Evolutionary conservation across 2,797 vertebrate species (phyloP), one percentile per base, ranked within the genome.

Genomic region (Ctenosaura bakeri): DNA sequence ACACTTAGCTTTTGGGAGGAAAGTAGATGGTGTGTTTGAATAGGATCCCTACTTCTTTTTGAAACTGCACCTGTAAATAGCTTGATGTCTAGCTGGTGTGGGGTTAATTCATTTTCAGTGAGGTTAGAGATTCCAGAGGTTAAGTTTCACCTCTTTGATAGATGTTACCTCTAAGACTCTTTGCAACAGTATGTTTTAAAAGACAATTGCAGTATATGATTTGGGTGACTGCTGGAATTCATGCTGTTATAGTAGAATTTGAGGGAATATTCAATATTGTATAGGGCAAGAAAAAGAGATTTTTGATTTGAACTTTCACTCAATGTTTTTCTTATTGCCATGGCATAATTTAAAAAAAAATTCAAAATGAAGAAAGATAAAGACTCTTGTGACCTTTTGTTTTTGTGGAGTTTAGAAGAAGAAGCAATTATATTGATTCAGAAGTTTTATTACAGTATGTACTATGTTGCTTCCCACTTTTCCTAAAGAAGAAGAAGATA

Each of bases 301-400:
- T 97, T 88, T 95, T 93, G 89, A 91, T 90, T 92, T 97, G 97
- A 97, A 96, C 95, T 97, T 97, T 96, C 94, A 94, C 94, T 90
- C 94, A 94, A 97, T 90, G 92, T 95, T 95, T 96, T 92, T 91
- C 95, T 95, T 95, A 96, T 94, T 24, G 42, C 6, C 69, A 93
- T 96, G 88, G 87, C 90, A 94, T 96, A 93, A 96, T 93, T 94
- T 96, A 96, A 91, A 95, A 96, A 96, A 96, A 95, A 96, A 94
- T 52, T 92, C 42, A 46, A 46, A 46, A 46, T 46, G 42, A 86
- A 91, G 86, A 85, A 77, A 95, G 84, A 90, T 50, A 82, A 90
- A 95, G 88, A 93, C 95, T 94, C 73, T 91, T 92, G 89, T 96
- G 95, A 97, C 94, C 96, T 97, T 97, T 97, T 94, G 94, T 95